These are phyloP conservation scores for Iselma pallidipennis DNA, from an alignment of 2,888 invertebrate genomes.

Conservation along the genomic window DNA sequence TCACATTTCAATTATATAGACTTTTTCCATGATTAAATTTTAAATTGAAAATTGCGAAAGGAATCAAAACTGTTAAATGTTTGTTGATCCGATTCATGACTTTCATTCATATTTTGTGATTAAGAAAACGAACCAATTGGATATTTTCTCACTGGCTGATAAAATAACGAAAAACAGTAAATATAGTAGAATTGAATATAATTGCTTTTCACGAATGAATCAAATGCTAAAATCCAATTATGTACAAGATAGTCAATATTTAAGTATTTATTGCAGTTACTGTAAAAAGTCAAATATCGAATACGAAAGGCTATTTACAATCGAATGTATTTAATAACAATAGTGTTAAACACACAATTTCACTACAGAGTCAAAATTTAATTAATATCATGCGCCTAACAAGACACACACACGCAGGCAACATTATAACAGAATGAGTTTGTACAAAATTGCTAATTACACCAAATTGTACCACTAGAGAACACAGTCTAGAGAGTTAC, in stretches of 20 bases:
- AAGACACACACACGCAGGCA: background rate
- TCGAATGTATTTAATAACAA: background rate
- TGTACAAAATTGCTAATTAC: background rate
- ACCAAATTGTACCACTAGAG: background rate
- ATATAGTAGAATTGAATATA: no score
- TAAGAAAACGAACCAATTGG: slow-evolving; percentile 11
- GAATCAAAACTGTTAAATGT: slow-evolving; percentile 37
- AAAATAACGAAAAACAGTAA: background rate
- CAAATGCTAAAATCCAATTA: background rate
- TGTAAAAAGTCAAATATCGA: no score
- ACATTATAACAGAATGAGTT: no score
- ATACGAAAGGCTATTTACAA: no score
- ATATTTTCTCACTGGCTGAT: background rate
- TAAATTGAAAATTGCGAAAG: slow-evolving; percentile 32
- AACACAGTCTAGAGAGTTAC: background rate
- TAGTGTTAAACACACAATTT: no score
- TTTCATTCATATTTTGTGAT: slow-evolving; percentile 29
- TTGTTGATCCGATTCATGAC: slow-evolving; percentile 42
- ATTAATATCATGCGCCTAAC: background rate
- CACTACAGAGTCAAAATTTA: background rate
- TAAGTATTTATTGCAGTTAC: no score
- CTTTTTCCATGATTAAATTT: slow-evolving; percentile 31
- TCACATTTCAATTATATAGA: slow-evolving; percentile 30
- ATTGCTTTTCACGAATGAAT: background rate
- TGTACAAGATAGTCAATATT: background rate